Evolutionary conservation across 2,888 invertebrate genomes (phyloP).

Genomic region (Acronicta alni): DNA sequence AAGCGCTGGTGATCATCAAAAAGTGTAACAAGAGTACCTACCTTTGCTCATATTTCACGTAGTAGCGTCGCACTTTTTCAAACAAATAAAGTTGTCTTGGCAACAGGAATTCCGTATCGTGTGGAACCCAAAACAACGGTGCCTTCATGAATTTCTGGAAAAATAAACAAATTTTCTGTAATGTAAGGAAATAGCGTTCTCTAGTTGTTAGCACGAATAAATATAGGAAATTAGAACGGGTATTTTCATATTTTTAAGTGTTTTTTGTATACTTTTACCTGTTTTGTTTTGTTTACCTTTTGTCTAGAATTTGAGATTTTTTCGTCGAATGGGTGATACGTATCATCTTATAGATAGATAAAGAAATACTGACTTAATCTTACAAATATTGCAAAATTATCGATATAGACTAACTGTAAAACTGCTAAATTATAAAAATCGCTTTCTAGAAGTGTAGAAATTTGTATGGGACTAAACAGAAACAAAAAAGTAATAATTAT

Average conservation of each 20-base stretch:
- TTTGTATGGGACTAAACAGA: too few species aligned
- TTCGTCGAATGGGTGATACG: too few species aligned
- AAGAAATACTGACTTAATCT: too few species aligned
- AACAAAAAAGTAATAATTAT: too few species aligned
- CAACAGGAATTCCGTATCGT: slow-evolving; percentile 33
- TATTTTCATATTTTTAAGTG: slow-evolving; percentile 45
- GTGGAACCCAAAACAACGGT: slow-evolving; percentile 17
- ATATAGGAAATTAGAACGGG: slow-evolving; percentile 44
- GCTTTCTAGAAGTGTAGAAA: too few species aligned
- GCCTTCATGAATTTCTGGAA: slow-evolving; percentile 20
- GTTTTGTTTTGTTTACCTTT: slow-evolving; percentile 21
- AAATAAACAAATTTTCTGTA: slow-evolving; percentile 30
- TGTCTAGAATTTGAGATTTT: too few species aligned
- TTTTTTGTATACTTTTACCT: slow-evolving; percentile 32
- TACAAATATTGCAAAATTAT: too few species aligned
- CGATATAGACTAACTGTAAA: too few species aligned
- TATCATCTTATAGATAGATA: too few species aligned
- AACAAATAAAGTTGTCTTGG: slow-evolving; percentile 36
- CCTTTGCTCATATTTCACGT: slow-evolving; percentile 22
- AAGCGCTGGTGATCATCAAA: not conserved
- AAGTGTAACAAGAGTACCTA: slow-evolving; percentile 2
- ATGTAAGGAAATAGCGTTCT: slow-evolving; percentile 24
- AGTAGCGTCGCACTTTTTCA: slow-evolving; percentile 9
- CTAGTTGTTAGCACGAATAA: slow-evolving; percentile 33
- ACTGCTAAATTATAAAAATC: too few species aligned